These are phyloP conservation scores for Limnothrissa miodon DNA, from an alignment of 2,113 vertebrate genomes.

Conservation along the genomic window DNA sequence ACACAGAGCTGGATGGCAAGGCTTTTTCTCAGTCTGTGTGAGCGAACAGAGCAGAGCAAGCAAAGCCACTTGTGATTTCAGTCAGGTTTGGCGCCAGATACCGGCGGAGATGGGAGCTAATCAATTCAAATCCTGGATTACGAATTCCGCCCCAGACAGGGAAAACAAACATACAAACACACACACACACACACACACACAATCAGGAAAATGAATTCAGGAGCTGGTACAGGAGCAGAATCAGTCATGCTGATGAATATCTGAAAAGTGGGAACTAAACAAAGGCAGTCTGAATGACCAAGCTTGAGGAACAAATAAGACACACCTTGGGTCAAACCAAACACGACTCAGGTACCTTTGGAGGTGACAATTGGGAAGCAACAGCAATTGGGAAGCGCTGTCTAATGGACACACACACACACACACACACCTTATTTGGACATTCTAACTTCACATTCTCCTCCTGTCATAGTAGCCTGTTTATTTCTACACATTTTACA, in stretches of 20 bases:
- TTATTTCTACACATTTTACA: background rate
- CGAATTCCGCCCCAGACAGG: constrained; percentile 16
- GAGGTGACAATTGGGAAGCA: background rate
- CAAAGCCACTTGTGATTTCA: constrained; percentile 38
- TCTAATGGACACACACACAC: too few relatives aligned
- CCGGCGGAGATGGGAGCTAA: constrained; percentile 24
- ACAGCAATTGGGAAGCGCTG: too few relatives aligned
- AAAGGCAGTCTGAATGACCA: background rate
- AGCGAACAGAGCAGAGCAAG: background rate
- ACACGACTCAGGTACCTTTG: background rate
- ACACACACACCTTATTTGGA: too few relatives aligned
- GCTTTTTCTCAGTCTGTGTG: background rate
- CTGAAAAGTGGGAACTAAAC: background rate
- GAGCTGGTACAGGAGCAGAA: background rate
- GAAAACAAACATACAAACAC: constrained; percentile 34
- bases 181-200: background rate
- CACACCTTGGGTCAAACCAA: background rate
- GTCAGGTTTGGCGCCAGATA: constrained; percentile 38
- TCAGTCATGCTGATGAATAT: background rate
- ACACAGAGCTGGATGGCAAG: background rate
- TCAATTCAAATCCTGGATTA: constrained; percentile 48
- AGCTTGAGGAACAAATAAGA: background rate
- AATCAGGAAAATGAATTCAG: background rate
- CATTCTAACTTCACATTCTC: too few relatives aligned
- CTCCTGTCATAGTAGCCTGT: background rate